phyloP scores from a whole-genome alignment of 2,888 invertebrate genomes.

The Xylocampa areola region DNA sequence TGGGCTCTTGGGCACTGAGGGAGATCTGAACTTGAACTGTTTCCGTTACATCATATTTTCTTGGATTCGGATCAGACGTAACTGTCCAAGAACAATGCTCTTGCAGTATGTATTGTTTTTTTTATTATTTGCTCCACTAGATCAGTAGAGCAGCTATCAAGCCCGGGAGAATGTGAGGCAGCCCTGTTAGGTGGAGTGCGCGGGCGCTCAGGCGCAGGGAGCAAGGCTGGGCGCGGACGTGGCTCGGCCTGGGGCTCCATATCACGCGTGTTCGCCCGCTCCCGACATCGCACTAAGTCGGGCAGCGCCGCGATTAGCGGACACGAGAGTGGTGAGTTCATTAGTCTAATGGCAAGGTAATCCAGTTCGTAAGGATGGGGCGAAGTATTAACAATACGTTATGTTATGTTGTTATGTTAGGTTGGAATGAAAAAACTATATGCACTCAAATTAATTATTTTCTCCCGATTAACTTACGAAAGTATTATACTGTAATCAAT shows the following conservation, averaged over 20 bases:
- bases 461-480: too few relatives aligned
- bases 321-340: constrained; percentile 91
- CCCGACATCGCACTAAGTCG: constrained; percentile 94
- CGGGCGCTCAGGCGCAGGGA: constrained; percentile 76
- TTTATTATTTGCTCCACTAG: constrained; percentile 76
- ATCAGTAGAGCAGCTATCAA: constrained; percentile 95
- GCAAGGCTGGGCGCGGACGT: constrained; percentile 89
- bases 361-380: not conserved
- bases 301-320: constrained; percentile 91
- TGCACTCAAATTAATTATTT: too few relatives aligned
- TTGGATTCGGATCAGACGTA: too few relatives aligned
- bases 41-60: too few relatives aligned
- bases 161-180: constrained; percentile 93
- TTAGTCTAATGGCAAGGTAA: not conserved
- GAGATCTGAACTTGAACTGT: too few relatives aligned
- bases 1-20: too few relatives aligned
- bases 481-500: too few relatives aligned
- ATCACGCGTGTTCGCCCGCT: constrained; percentile 96
- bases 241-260: constrained; percentile 97
- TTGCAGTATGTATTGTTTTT: too few relatives aligned
- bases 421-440: too few relatives aligned
- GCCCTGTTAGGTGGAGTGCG: constrained; percentile 87
- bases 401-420: too few relatives aligned
- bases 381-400: not conserved
- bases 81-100: too few relatives aligned